Conservation (phyloP, 2,797 vertebrate genomes). For the Hephaestus fuliginosus region DNA sequence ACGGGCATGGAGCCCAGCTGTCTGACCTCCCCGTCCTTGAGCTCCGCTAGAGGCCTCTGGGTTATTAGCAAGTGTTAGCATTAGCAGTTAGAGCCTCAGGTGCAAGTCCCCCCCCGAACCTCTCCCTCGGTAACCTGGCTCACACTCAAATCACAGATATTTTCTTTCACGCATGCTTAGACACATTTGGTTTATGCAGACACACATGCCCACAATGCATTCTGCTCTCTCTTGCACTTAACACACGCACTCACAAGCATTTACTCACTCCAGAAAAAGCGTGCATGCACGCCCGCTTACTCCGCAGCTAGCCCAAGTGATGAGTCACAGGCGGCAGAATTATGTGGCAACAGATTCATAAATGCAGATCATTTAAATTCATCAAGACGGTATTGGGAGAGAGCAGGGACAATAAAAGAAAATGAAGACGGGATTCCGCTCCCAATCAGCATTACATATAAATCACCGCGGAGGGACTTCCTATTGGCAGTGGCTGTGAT, state of each 20-base stretch:
- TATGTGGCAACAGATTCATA: conserved; percentile 60
- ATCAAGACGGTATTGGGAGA: conserved; percentile 43
- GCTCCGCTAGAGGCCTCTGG: conserved; percentile 50
- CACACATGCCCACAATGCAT: conserved; percentile 25
- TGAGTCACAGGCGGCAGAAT: conserved; percentile 55
- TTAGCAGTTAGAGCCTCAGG: conserved; percentile 64
- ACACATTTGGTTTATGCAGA: conserved; percentile 32
- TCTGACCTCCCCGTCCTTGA: conserved; percentile 75
- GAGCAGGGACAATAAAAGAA: conserved; percentile 52
- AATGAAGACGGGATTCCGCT: conserved; percentile 46
- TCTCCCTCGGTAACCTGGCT: conserved; percentile 36
- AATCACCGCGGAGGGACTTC: conserved; percentile 54
- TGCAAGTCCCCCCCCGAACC: conserved; percentile 26
- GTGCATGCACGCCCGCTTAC: neutral
- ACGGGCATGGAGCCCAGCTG: conserved; percentile 57
- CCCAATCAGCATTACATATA: conserved; percentile 57
- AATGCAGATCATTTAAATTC: conserved; percentile 64
- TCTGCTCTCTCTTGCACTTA: neutral
- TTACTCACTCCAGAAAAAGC: conserved; percentile 6
- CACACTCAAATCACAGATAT: conserved; percentile 46
- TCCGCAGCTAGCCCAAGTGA: conserved; percentile 21
- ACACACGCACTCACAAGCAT: neutral
- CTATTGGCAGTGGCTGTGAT: conserved; percentile 44
- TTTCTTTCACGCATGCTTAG: conserved; percentile 52
- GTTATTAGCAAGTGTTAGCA: conserved; percentile 71